Percentiles rank a stretch among this genome's conserved stretches.
phyloP scores from a whole-genome alignment of 2,888 invertebrate genomes.

The Callyntrura guangdongensis region DNA sequence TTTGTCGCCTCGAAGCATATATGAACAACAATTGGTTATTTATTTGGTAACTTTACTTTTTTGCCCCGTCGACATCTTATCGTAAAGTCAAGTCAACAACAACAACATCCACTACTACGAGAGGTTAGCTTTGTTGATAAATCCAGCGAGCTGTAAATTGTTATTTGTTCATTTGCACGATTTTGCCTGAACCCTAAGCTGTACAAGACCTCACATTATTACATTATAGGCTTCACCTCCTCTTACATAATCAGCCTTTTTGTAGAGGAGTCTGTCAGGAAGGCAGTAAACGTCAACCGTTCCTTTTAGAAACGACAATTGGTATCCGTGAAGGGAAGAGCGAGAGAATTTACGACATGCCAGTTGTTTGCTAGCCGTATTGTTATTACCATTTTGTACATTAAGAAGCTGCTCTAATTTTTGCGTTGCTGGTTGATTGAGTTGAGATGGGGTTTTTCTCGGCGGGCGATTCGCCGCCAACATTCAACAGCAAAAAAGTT shows the following conservation, averaged over 20 bases:
- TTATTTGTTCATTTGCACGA: conserved; percentile 2
- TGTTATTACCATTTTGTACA: background rate
- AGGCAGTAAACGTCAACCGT: conserved; percentile 17
- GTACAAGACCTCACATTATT: too few relatives aligned
- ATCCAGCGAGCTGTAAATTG: conserved; percentile 17
- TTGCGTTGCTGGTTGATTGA: too few relatives aligned
- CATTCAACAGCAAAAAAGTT: too few relatives aligned
- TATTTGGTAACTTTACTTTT: conserved; percentile 12
- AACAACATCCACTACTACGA: background rate
- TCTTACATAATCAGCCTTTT: too few relatives aligned
- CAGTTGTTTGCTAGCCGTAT: background rate
- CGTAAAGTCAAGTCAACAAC: conserved; percentile 19
- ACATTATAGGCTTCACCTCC: too few relatives aligned
- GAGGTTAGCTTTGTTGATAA: background rate
- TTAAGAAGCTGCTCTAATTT: background rate
- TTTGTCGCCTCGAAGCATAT: background rate
- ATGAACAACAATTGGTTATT: conserved; percentile 14
- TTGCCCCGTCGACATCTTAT: conserved; percentile 31
- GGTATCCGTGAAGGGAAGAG: background rate
- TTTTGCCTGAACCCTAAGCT: background rate
- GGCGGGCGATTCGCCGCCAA: too few relatives aligned
- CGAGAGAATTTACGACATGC: background rate
- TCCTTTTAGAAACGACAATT: background rate
- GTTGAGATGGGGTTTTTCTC: too few relatives aligned
- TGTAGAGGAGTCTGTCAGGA: background rate